These are phyloP conservation scores for Mechanitis messenoides DNA, from an alignment of 2,888 invertebrate genomes.

Conservation along the genomic window DNA sequence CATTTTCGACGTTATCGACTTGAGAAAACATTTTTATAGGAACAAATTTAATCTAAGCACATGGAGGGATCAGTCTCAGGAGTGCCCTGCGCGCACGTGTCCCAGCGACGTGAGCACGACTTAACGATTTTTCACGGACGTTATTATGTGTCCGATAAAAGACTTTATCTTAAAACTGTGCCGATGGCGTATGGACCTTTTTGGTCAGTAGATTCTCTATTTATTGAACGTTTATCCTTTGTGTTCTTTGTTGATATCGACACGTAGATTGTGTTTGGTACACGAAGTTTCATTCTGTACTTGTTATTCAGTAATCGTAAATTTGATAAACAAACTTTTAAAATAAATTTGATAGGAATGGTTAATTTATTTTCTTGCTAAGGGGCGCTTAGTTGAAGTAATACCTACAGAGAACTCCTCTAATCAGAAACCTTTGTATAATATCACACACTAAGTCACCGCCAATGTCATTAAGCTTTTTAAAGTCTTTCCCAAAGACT, in stretches of 20 bases:
- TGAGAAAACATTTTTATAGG: constrained; percentile 68
- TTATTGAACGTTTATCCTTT: constrained; percentile 20
- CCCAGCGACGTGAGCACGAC: constrained; percentile 53
- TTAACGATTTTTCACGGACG: constrained; percentile 64
- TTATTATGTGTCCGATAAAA: constrained; percentile 62
- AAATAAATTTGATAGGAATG: no score
- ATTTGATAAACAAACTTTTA: no score
- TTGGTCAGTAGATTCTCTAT: constrained; percentile 19
- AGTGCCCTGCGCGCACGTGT: constrained; percentile 64
- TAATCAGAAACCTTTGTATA: not conserved
- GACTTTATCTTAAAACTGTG: constrained; percentile 54
- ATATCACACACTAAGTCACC: constrained; percentile 14
- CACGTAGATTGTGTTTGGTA: not conserved
- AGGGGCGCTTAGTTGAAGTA: not conserved
- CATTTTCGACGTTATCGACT: constrained; percentile 68
- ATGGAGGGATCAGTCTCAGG: constrained; percentile 69
- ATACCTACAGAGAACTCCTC: not conserved
- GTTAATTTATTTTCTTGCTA: no score
- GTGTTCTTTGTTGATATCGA: constrained; percentile 4
- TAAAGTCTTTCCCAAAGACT: constrained; percentile 54
- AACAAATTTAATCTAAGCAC: constrained; percentile 73
- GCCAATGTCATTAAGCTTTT: constrained; percentile 58
- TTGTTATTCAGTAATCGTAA: no score
- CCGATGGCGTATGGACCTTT: constrained; percentile 40
- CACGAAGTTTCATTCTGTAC: no score